Conservation (phyloP, 37 sponge, comb jelly and placozoan species). For the Ianthella basta region DNA sequence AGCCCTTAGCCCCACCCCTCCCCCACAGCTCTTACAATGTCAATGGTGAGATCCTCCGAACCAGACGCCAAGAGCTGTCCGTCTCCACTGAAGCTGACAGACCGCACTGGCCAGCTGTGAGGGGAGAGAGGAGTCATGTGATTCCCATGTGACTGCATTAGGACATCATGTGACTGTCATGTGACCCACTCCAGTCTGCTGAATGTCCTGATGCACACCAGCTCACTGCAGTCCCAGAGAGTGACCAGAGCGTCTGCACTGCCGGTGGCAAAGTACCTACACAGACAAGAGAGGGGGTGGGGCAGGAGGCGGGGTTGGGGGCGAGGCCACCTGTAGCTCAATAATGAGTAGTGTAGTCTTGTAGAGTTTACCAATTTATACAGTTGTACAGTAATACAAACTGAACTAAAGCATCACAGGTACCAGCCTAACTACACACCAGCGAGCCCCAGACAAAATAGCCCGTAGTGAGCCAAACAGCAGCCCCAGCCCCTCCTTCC, state of each 20-base stretch:
- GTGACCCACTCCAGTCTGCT: slow-evolving; percentile 88
- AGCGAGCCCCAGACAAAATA: too few species aligned
- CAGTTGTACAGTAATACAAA: too few species aligned
- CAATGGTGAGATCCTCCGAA: slow-evolving; percentile 94
- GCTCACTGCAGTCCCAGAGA: slow-evolving; percentile 91
- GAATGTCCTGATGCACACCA: slow-evolving; percentile 91
- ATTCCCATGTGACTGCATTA: too few species aligned
- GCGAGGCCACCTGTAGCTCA: too few species aligned
- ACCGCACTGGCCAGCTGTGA: slow-evolving; percentile 95
- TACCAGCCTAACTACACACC: too few species aligned
- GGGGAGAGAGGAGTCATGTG: background rate
- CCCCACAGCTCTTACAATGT: slow-evolving; percentile 73
- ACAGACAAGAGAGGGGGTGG: background rate
- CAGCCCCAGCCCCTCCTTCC: too few species aligned
- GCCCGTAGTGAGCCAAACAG: too few species aligned
- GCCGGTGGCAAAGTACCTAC: slow-evolving; percentile 96
- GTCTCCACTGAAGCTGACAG: slow-evolving; percentile 94
- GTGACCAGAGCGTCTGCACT: slow-evolving; percentile 96
- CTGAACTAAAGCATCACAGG: too few species aligned
- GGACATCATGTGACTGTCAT: too few species aligned
- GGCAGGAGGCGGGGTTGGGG: background rate
- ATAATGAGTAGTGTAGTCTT: too few species aligned
- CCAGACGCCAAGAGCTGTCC: slow-evolving; percentile 90
- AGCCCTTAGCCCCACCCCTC: background rate
- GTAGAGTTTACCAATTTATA: too few species aligned